Evolutionary conservation across 1,140 invertebrate species (phyloP), one percentile per base, ranked within the genome.

Genomic region (Matsumurasca onukii): DNA sequence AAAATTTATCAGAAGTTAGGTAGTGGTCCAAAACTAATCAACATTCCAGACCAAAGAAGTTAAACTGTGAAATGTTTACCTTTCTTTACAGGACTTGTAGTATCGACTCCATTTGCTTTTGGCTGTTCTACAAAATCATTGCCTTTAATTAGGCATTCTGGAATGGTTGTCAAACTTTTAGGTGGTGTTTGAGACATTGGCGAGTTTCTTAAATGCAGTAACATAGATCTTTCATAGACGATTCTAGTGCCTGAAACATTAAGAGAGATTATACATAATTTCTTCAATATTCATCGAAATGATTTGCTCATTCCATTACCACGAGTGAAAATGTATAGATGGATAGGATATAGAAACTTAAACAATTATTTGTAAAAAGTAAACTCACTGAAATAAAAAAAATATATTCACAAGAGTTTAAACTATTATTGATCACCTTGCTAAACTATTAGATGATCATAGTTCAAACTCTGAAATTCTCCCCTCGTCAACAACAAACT

Each of bases 111-210:
- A 34, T 73, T 74, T 68, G 73, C 70, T 51, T 73, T 75, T 31
- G 70, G 61, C 12, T 59, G 55, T 2, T 62, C 34, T n/a, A 48
- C 51, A 45, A 51, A 68, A 3, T 69, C 67, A 64, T 62, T 59
- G 55, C 70, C 72, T 31, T 78, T 75, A 15, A 81, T 39, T 61
- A 86, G 70, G 24, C 81, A 81, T 30, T 88, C 88, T 13, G 92
- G 91, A 69, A 94, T 85, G 59, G 85, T 83, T 70, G 86, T 88
- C 39, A 86, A 70, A 75, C 83, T 82, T 70, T 86, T 88, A 13
- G 94, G 94, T 45, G 94, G 94, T 13, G 93, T 95, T 76, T 86
- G 86, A 31, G 93, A 90, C 73, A 95, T 84, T 1, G 94, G 94
- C 0, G 93, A 95, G 74, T 90, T 91, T 39, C 92, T 82, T 71